Conservation (phyloP, 2,797 vertebrate species). For the Pseudomugil gertrudae region DNA sequence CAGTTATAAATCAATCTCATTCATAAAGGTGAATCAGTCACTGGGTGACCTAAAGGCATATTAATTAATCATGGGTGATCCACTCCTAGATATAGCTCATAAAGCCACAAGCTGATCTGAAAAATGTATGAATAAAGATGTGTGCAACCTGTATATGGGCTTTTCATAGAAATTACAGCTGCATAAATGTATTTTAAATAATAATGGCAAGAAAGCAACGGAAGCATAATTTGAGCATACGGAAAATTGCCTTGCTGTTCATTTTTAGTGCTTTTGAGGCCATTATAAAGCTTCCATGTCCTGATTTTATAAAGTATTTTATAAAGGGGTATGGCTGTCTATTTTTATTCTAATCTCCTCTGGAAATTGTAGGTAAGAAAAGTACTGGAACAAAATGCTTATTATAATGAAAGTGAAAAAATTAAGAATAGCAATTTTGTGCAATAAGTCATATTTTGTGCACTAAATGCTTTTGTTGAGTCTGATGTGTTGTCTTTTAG, state of each 20-base stretch:
- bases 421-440: not conserved
- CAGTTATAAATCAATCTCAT: not conserved
- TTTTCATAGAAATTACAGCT: conserved; percentile 16
- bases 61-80: not conserved
- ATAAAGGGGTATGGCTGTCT: not conserved
- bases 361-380: conserved; percentile 6
- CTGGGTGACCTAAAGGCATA: not conserved
- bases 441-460: not conserved
- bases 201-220: conserved; percentile 32
- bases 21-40: not conserved
- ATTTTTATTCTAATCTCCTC: conserved; percentile 40
- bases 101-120: conserved; percentile 15
- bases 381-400: not conserved
- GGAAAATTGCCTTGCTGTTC: conserved; percentile 34
- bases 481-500: not conserved
- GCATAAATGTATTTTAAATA: conserved; percentile 32
- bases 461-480: not conserved
- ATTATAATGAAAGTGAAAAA: not conserved
- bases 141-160: not conserved
- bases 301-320: conserved; percentile 25
- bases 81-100: not conserved
- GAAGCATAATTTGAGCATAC: conserved; percentile 19
- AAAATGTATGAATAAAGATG: not conserved
- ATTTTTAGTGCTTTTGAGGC: not conserved
- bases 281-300: conserved; percentile 20